These are phyloP conservation scores for Syngnathus floridae DNA, from an alignment of 2,113 vertebrate species.

Conservation along the genomic window DNA sequence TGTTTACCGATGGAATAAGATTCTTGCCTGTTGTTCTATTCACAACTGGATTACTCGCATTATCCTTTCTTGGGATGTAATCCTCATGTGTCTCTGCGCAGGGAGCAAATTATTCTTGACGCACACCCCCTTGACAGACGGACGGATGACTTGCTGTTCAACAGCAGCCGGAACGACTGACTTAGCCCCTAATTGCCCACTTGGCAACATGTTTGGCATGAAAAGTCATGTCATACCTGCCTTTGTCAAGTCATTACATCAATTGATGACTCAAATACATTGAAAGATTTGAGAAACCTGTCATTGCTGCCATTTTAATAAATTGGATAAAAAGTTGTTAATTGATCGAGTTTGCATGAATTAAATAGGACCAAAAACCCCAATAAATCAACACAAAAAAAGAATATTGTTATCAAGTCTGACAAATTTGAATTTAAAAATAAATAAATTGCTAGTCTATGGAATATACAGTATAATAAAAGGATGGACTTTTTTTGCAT, in stretches of 20 bases:
- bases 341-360: background rate
- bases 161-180: conserved; percentile 13
- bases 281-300: background rate
- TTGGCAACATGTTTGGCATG: conserved; percentile 1
- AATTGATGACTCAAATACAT: background rate
- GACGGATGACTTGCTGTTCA: conserved; percentile 24
- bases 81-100: conserved; percentile 3
- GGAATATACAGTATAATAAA: no score
- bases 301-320: background rate
- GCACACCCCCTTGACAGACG: background rate
- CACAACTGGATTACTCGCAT: background rate
- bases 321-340: background rate
- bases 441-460: no score
- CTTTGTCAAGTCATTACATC: background rate
- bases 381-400: no score
- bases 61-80: background rate
- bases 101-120: conserved; percentile 2
- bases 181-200: conserved; percentile 9
- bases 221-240: background rate
- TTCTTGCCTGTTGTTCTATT: background rate
- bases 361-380: no score
- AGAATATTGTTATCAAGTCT: no score
- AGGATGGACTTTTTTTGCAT: no score
- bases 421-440: no score
- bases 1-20: background rate